Percentiles rank a stretch among this genome's conserved stretches.
Conservation (phyloP, 2,888 invertebrate species). For the Agrypnus murinus region DNA sequence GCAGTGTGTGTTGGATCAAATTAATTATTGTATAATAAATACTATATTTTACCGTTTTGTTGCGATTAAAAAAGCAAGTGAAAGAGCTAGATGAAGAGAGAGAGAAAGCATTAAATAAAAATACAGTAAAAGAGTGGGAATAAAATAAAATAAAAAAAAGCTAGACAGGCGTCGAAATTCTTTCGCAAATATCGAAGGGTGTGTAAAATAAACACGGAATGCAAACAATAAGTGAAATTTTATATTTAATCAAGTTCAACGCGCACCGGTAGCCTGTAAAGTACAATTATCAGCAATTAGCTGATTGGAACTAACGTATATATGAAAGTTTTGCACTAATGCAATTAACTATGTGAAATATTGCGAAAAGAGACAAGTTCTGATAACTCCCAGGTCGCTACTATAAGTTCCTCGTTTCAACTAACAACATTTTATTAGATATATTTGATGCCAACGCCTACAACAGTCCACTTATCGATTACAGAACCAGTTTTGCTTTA, state of each 20-base stretch:
- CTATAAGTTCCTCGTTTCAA: constrained; percentile 40
- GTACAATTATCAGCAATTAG: constrained; percentile 67
- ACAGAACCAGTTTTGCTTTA: constrained; percentile 52
- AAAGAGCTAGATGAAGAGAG: no score
- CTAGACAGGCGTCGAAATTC: constrained; percentile 46
- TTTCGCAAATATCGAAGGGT: constrained; percentile 56
- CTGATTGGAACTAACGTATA: constrained; percentile 66
- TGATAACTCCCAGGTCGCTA: constrained; percentile 50
- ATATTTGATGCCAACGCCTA: constrained; percentile 53
- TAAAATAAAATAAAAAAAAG: constrained; percentile 36
- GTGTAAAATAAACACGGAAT: constrained; percentile 58
- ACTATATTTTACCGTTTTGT: no score
- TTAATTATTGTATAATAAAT: no score
- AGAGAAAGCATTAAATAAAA: no score
- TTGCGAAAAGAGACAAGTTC: constrained; percentile 57
- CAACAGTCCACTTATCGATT: constrained; percentile 51
- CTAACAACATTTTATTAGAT: constrained; percentile 53
- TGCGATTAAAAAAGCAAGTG: no score
- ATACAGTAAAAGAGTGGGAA: no score
- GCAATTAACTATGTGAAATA: constrained; percentile 66
- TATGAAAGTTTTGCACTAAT: constrained; percentile 62
- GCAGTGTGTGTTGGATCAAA: no score
- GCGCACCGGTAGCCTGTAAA: constrained; percentile 61
- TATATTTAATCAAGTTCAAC: constrained; percentile 65
- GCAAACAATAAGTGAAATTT: constrained; percentile 66